Base-by-base conservation (phyloP, 2,888 invertebrate species). In the Acanthacorydalis orientalis region DNA sequence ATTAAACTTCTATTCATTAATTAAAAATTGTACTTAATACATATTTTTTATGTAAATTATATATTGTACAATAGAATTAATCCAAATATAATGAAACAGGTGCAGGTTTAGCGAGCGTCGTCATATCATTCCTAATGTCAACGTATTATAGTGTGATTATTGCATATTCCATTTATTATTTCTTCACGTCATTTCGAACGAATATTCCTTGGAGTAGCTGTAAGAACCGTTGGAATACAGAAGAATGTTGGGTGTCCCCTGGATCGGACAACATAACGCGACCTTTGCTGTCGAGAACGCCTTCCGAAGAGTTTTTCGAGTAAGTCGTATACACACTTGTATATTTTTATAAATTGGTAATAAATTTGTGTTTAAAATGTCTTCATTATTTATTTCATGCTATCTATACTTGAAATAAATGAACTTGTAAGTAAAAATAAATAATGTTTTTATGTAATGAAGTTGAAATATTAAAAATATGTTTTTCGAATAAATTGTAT, bases 81-180 rank as follows among this genome's bases (percentile, higher is more conserved):
- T n/a, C n/a, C n/a, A n/a, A n/a, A n/a, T n/a, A n/a, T n/a, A n/a
- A n/a, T n/a, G n/a, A n/a, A n/a, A n/a, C n/a, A 92, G 92, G 93
- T 59, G 87, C 90, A 55, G 95, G 93, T 50, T 72, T 95, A 56
- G 90, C 91, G 51, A 91, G 90, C 64, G 91, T 93, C 53, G 82
- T 92, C 63, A 87, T 93, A 64, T 92, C 93, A 54, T 91, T 93
- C 69, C 71, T 92, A 61, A 85, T 95, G 80, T 89, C 91, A 55
- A 90, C 92, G 46, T 93, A 93, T 68, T 93, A 93, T 68, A 91
- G 90, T 65, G 89, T 93, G 55, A 88, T 95, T 64, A 91, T 93
- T 66, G 87, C 89, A 51, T 93, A 93, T 77, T 83, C 89, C 47
- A 83, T 92, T 58, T 92, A 88, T 66, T 93, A 92, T 68, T 84